Evolutionary conservation across 2,797 vertebrate species (phyloP).

Genomic region (Pipistrellus kuhlii): DNA sequence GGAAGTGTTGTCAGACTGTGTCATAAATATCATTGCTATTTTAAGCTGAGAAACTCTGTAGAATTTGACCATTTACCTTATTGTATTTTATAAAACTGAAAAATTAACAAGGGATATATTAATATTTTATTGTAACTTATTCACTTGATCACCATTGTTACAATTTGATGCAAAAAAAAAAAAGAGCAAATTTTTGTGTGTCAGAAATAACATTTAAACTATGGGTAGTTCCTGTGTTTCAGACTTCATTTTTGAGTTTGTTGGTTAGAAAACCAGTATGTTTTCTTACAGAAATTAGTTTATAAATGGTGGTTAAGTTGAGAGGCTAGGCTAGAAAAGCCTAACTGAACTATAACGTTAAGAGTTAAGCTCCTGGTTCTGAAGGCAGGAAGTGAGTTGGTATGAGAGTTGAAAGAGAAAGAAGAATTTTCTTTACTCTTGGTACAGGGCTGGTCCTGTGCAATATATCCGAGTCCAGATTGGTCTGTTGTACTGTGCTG

Average conservation of each 20-base stretch:
- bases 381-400: background rate
- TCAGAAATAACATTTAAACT: constrained; percentile 36
- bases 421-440: background rate
- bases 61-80: background rate
- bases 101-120: background rate
- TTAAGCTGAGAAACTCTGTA: background rate
- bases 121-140: constrained; percentile 22
- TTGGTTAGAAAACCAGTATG: background rate
- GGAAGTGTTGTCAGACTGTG: background rate
- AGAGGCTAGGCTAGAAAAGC: background rate
- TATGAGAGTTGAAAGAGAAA: background rate
- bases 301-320: background rate
- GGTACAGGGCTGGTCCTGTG: background rate
- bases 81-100: background rate
- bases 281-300: background rate
- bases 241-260: background rate
- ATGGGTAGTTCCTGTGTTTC: background rate
- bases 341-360: background rate
- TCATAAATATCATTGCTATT: background rate
- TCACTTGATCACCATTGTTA: background rate
- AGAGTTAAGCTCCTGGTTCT: background rate
- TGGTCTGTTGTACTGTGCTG: background rate
- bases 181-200: background rate
- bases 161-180: background rate
- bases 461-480: background rate